A percentile compares a stretch with the other conserved stretches of the same genome.
Conservation (phyloP, 2,113 vertebrate species). For the Beaufortia kweichowensis region DNA sequence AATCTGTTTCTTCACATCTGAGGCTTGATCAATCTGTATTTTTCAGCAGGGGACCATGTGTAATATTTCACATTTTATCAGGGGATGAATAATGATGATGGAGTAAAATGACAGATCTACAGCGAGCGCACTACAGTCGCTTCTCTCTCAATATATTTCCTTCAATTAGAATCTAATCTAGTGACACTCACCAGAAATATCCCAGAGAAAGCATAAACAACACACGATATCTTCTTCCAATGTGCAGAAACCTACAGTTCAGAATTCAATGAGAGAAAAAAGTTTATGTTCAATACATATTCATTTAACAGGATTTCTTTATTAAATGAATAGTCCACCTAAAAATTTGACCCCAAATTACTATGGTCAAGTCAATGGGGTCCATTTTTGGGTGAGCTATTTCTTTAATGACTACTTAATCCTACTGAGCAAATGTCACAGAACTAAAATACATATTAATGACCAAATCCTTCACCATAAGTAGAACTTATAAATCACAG, state of each 20-base stretch:
- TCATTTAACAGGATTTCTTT: too few relatives aligned
- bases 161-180: slow-evolving; percentile 24
- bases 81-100: background rate
- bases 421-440: too few relatives aligned
- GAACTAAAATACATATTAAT: too few relatives aligned
- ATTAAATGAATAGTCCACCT: too few relatives aligned
- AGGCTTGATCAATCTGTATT: background rate
- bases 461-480: too few relatives aligned
- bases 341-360: too few relatives aligned
- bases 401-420: too few relatives aligned
- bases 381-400: too few relatives aligned
- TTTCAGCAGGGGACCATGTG: background rate
- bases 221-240: slow-evolving; percentile 14
- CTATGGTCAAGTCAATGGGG: too few relatives aligned
- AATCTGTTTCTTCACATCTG: background rate
- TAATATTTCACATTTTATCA: background rate
- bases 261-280: too few relatives aligned
- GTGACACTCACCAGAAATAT: background rate
- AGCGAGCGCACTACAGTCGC: slow-evolving; percentile 22
- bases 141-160: background rate
- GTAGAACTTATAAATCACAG: too few relatives aligned
- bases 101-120: slow-evolving; percentile 9
- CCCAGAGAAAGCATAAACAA: background rate
- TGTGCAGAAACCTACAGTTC: background rate
- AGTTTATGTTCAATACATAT: too few relatives aligned